Percentiles rank a stretch among this genome's conserved stretches.
Conservation (phyloP, 2,113 vertebrate species). For the Nanorana parkeri region DNA sequence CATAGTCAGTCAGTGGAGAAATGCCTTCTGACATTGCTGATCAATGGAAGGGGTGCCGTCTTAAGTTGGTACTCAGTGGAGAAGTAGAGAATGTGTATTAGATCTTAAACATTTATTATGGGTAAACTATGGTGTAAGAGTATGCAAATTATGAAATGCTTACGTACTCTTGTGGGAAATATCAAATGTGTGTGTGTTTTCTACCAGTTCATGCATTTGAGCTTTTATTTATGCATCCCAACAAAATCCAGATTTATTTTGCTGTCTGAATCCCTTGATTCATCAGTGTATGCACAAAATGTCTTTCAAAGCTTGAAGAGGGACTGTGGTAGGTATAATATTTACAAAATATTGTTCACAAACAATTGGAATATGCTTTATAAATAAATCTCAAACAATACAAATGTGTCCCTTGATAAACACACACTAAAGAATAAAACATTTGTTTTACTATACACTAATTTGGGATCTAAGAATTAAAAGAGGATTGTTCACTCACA, state of each 20-base stretch:
- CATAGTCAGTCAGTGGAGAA: too few species aligned
- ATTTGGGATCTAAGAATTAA: slow-evolving; percentile 21
- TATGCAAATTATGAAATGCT: too few species aligned
- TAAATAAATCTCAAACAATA: slow-evolving; percentile 21
- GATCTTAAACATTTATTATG: too few species aligned
- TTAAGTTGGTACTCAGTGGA: too few species aligned
- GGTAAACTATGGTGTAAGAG: too few species aligned
- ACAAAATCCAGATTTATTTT: slow-evolving; percentile 45
- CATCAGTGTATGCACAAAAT: slow-evolving; percentile 10
- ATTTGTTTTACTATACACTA: slow-evolving; percentile 16
- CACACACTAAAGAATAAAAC: slow-evolving; percentile 11
- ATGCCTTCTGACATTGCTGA: too few species aligned
- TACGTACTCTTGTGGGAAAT: not conserved
- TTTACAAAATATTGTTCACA: slow-evolving; percentile 32
- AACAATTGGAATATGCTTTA: slow-evolving; percentile 36
- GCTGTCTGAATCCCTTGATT: slow-evolving; percentile 12
- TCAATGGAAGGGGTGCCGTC: too few species aligned
- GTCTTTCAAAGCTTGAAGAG: not conserved
- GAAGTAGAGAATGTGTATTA: too few species aligned
- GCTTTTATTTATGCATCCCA: slow-evolving; percentile 41
- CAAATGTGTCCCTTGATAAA: slow-evolving; percentile 16
- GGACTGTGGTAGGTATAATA: slow-evolving; percentile 50
- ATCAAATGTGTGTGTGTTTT: slow-evolving; percentile 32
- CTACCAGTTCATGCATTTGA: not conserved
- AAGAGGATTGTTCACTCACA: slow-evolving; percentile 21